Evolutionary conservation across 2,113 vertebrate genomes (phyloP).

Genomic region (Myotis lucifugus): DNA sequence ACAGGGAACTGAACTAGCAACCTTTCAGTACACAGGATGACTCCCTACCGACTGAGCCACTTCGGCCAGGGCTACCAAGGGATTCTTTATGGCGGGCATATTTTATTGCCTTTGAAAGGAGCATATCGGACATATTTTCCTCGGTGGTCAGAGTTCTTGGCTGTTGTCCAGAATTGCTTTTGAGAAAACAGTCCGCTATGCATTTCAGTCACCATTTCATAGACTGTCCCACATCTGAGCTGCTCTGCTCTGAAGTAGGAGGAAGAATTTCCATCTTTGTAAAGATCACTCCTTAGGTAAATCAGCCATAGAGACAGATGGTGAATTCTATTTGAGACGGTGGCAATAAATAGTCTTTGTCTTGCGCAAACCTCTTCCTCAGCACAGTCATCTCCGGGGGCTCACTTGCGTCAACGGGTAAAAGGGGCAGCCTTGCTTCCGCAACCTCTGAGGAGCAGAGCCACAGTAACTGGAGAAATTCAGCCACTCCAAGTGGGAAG

Average conservation of each 20-base stretch:
- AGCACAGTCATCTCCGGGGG: conserved; percentile 56
- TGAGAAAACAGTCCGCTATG: not conserved
- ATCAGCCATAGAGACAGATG: conserved; percentile 56
- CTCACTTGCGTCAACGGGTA: conserved; percentile 68
- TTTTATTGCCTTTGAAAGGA: not conserved
- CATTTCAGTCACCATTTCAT: not conserved
- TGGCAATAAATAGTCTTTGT: not conserved
- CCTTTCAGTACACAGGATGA: not conserved
- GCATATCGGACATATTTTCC: not conserved
- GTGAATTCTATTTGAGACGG: conserved; percentile 56
- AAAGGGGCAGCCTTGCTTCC: conserved; percentile 52
- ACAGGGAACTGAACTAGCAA: not conserved
- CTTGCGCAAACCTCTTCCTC: conserved; percentile 26
- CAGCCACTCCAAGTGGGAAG: conserved; percentile 59
- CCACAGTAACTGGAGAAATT: conserved; percentile 47
- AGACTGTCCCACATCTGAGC: not conserved
- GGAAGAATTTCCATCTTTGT: conserved; percentile 28
- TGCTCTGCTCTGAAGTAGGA: not conserved
- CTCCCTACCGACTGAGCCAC: not conserved
- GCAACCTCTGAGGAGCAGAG: not conserved
- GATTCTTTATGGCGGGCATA: not conserved
- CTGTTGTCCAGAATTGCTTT: not conserved
- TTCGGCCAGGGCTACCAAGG: not conserved
- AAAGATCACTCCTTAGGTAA: conserved; percentile 32
- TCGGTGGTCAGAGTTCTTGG: not conserved